Evolutionary conservation across 2,888 invertebrate species (phyloP), one percentile per base, ranked within the genome.

Genomic region (Chalcosyrphus nemorum): DNA sequence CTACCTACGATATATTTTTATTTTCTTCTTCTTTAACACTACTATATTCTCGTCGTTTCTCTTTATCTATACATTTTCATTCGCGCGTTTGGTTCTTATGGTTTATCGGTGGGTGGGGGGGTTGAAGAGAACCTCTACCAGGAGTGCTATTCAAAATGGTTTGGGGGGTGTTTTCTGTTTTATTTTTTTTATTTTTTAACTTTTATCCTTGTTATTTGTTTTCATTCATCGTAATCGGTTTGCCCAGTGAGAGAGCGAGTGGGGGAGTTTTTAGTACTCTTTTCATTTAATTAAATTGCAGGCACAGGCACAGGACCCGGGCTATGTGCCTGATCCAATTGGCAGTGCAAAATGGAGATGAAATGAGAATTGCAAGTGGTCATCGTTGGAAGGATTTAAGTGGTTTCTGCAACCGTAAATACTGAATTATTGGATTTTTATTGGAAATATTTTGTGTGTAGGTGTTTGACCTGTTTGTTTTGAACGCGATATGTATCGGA

Each of bases 1-100:
- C 29, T 21, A 47, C 47, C 63, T 63, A 21, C 9, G 35, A 47
- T 21, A 21, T 29, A 38, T 54, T 27, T 66, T 35, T 45, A 27
- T 72, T 43, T 50, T 43, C 57, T 57, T 32, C 13, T 54, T 45
- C 54, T 71, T 57, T 24, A 50, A 68, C 61, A 75, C 75, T 56
- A 75, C 75, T 56, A 29, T 71, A 61, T 77, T 70, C 38, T 65
- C 47, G 24, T 71, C 45, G 38, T 56, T 81, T 35, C 9, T 54
- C 24, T 54, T 68, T 81, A 68, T 70, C 56, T 68, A 35, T 41
- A 50, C 75, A 59, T 76, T 81, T 70, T 71, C 63, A 71, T 76
- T 65, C 77, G 59, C 77, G 59, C 65, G 71, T 65, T 70, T 70
- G 27, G 65, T 77, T 81, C 56, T 75, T 70, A 76, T 70, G 47